phyloP scores from a whole-genome alignment of 2,797 vertebrate species.

The Rhinoraja longicauda region DNA sequence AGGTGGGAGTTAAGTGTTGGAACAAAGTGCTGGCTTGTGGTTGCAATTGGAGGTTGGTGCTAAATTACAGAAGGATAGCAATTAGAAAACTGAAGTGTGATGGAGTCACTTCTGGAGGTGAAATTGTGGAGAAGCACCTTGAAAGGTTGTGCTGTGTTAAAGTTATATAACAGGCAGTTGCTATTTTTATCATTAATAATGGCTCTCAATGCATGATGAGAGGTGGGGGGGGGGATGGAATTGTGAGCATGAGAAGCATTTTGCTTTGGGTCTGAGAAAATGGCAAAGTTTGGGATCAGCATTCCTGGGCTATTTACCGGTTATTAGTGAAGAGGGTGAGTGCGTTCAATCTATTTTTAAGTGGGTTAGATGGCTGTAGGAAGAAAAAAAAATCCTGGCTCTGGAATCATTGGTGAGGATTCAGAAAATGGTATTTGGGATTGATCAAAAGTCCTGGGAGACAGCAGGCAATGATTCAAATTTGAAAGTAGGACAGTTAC shows the following conservation, averaged over 20 bases:
- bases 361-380: neutral
- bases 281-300: neutral
- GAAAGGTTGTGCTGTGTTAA: too few relatives aligned
- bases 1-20: neutral
- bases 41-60: neutral
- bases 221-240: neutral
- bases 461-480: neutral
- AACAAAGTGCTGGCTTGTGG: neutral
- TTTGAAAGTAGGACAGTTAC: neutral
- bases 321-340: neutral
- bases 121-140: neutral
- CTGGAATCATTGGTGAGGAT: neutral
- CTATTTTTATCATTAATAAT: neutral
- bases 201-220: neutral
- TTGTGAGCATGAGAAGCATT: neutral
- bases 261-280: neutral
- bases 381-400: neutral
- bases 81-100: neutral
- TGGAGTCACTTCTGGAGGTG: neutral
- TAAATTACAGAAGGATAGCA: neutral
- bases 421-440: neutral
- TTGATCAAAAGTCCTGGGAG: neutral
- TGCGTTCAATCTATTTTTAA: neutral
- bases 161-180: too few relatives aligned
- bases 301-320: neutral